A percentile compares a stretch with the other conserved stretches of the same genome.
phyloP scores from a whole-genome alignment of 53 echinoderm and acorn worm species.

The Echinarachnius parma region DNA sequence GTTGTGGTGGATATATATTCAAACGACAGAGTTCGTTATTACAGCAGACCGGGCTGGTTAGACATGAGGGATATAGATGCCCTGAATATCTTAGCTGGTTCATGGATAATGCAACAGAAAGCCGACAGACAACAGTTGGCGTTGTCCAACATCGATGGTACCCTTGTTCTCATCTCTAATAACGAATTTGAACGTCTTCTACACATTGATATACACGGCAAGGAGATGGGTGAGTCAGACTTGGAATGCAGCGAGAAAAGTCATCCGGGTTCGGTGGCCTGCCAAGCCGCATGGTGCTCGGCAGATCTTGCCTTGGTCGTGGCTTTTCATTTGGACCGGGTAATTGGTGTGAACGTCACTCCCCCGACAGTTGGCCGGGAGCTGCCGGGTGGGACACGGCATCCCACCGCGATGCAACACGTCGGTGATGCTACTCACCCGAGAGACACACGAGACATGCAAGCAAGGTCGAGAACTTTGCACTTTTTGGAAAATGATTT shows the following conservation, averaged over 20 bases:
- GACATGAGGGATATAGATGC: slow-evolving; percentile 6
- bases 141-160: too few species aligned
- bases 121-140: too few species aligned
- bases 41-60: slow-evolving; percentile 24
- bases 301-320: slow-evolving; percentile 68
- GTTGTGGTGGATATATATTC: slow-evolving; percentile 8
- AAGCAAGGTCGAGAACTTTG: too few species aligned
- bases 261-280: slow-evolving; percentile 10
- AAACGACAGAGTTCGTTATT: slow-evolving; percentile 10
- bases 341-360: slow-evolving; percentile 77
- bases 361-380: slow-evolving; percentile 71
- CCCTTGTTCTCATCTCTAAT: slow-evolving; percentile 14
- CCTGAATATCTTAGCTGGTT: slow-evolving; percentile 29
- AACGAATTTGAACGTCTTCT: slow-evolving; percentile 29
- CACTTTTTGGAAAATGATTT: too few species aligned
- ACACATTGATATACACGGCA: not conserved
- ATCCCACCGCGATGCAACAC: slow-evolving; percentile 25
- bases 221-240: slow-evolving; percentile 2
- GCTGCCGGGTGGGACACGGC: slow-evolving; percentile 49
- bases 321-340: slow-evolving; percentile 89
- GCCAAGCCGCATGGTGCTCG: slow-evolving; percentile 33
- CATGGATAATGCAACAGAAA: slow-evolving; percentile 30
- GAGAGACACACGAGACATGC: too few species aligned
- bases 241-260: too few species aligned
- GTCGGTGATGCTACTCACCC: too few species aligned